These are phyloP conservation scores for Chromobotia macracanthus DNA, from an alignment of 2,797 vertebrate species.

Conservation along the genomic window DNA sequence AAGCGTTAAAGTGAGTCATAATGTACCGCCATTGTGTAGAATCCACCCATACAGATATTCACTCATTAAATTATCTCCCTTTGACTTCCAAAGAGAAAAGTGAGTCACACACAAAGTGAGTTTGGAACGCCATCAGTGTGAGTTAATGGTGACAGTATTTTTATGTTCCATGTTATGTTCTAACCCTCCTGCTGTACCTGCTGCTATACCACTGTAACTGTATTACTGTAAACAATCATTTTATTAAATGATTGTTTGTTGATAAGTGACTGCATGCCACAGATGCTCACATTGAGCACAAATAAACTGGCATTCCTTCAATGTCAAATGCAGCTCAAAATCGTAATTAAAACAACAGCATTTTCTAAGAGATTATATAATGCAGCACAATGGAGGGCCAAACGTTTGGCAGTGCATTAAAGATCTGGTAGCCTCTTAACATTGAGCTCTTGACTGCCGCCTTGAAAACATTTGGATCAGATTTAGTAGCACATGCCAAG, in stretches of 20 bases:
- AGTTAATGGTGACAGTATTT: neutral
- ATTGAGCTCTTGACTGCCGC: constrained; percentile 13
- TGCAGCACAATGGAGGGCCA: neutral
- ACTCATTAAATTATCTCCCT: neutral
- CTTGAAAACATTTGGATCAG: constrained; percentile 17
- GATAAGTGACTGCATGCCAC: constrained; percentile 6
- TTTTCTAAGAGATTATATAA: constrained; percentile 17
- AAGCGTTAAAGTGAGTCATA: constrained; percentile 9
- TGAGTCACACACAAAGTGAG: neutral
- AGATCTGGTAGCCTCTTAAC: constrained; percentile 18
- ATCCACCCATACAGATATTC: neutral
- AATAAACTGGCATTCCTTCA: constrained; percentile 13
- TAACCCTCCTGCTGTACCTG: neutral
- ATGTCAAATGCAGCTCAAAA: constrained; percentile 8
- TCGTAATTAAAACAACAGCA: constrained; percentile 9
- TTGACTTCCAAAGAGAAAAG: neutral
- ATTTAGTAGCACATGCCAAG: constrained; percentile 13
- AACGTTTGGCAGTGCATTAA: constrained; percentile 29
- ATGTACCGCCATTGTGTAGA: neutral
- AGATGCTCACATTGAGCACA: constrained; percentile 8
- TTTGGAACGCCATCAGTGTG: neutral
- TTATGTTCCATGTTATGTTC: neutral
- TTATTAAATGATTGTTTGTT: constrained; percentile 5
- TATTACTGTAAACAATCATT: constrained; percentile 4
- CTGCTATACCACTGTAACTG: neutral